phyloP scores from a whole-genome alignment of 2,797 vertebrate genomes.

The Notoglanidium macrostoma region DNA sequence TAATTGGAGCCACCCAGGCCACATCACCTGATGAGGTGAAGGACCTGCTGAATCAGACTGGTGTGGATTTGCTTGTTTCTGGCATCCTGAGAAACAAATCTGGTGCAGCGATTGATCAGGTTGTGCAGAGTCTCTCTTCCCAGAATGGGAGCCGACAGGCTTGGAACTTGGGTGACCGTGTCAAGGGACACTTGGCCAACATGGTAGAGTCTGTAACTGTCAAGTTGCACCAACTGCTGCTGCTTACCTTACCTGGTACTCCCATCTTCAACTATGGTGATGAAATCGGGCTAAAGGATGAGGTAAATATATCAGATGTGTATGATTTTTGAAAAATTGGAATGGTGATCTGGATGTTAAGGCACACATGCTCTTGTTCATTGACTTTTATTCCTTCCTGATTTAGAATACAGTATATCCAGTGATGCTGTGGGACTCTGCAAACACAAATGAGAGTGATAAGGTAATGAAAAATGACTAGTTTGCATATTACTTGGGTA shows the following conservation, averaged over 20 bases:
- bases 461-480: constrained; percentile 62
- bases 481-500: background rate
- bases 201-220: constrained; percentile 61
- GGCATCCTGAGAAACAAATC: constrained; percentile 54
- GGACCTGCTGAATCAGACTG: constrained; percentile 64
- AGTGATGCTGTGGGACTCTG: constrained; percentile 66
- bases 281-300: constrained; percentile 78
- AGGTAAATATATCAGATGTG: constrained; percentile 54
- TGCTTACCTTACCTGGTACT: constrained; percentile 84
- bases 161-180: constrained; percentile 70
- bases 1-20: constrained; percentile 73
- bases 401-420: constrained; percentile 64
- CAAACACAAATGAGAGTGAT: constrained; percentile 59
- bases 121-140: constrained; percentile 65
- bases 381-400: background rate
- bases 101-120: constrained; percentile 20
- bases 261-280: constrained; percentile 84
- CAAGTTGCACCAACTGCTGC: constrained; percentile 75
- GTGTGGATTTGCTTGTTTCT: constrained; percentile 76
- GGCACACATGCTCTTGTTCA: background rate
- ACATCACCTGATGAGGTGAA: constrained; percentile 61
- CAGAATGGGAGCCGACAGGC: constrained; percentile 62
- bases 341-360: background rate
- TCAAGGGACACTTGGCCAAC: constrained; percentile 71
- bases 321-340: background rate